Evolutionary conservation across 2,797 vertebrate species (phyloP).

Genomic region (Epinephelus malabaricus): DNA sequence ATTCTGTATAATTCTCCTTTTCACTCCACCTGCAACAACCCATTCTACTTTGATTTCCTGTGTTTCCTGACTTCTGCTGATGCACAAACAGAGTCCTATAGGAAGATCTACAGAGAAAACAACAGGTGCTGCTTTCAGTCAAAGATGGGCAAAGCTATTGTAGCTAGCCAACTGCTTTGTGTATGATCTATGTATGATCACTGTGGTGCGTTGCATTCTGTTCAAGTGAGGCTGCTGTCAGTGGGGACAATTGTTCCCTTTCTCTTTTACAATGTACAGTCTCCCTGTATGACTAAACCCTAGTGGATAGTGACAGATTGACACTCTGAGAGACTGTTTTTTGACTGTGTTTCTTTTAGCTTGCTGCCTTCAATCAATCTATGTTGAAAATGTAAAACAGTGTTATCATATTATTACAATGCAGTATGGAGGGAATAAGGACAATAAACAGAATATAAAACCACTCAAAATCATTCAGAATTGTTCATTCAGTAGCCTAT

Average conservation of each 20-base stretch:
- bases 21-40: neutral
- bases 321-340: neutral
- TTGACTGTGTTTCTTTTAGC: neutral
- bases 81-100: neutral
- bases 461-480: neutral
- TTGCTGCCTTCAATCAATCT: neutral
- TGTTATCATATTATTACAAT: neutral
- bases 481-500: neutral
- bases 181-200: constrained; percentile 1
- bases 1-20: constrained; percentile 5
- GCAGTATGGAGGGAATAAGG: neutral
- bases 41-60: constrained; percentile 4
- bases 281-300: neutral
- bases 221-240: neutral
- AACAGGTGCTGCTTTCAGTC: constrained; percentile 16
- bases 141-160: neutral
- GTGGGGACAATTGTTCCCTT: neutral
- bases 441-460: neutral
- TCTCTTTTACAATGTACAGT: neutral
- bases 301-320: neutral
- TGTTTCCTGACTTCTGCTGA: neutral
- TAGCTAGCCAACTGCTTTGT: neutral
- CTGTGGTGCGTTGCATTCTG: neutral
- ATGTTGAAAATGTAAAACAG: neutral
- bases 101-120: neutral